A percentile compares a stretch with the other conserved stretches of the same genome.
Conservation (phyloP, 1,140 invertebrate genomes). For the Sinella curviseta region DNA sequence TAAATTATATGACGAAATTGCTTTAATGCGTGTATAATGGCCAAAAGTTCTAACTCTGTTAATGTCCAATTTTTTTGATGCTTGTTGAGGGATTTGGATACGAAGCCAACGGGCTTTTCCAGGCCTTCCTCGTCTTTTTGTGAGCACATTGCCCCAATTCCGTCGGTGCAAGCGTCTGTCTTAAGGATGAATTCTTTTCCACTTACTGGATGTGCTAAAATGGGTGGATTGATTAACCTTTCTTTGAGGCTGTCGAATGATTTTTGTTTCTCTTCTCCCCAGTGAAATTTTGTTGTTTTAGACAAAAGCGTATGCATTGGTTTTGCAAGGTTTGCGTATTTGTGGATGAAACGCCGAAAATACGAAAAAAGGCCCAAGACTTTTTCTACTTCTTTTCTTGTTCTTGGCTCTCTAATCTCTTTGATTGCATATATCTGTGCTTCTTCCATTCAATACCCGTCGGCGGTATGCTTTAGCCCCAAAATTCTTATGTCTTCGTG, state of each 20-base stretch:
- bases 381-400: neutral
- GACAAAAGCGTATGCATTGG: neutral
- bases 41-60: slow-evolving; percentile 49
- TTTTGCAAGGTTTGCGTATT: neutral
- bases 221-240: slow-evolving; percentile 37
- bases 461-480: neutral
- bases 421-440: neutral
- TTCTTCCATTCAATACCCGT: neutral
- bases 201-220: slow-evolving; percentile 44
- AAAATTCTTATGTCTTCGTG: neutral
- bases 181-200: neutral
- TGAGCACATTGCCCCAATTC: slow-evolving; percentile 44
- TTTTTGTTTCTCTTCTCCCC: neutral
- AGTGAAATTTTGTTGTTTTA: slow-evolving; percentile 32
- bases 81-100: slow-evolving; percentile 47
- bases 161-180: slow-evolving; percentile 3
- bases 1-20: slow-evolving; percentile 50
- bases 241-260: slow-evolving; percentile 48
- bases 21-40: slow-evolving; percentile 48
- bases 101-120: slow-evolving; percentile 50
- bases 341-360: neutral
- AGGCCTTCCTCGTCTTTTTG: slow-evolving; percentile 37
- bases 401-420: neutral
- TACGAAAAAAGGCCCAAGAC: neutral
- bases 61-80: slow-evolving; percentile 48